These are phyloP conservation scores for Drosophila paramelanica DNA, from an alignment of 2,888 invertebrate species.

Conservation along the genomic window DNA sequence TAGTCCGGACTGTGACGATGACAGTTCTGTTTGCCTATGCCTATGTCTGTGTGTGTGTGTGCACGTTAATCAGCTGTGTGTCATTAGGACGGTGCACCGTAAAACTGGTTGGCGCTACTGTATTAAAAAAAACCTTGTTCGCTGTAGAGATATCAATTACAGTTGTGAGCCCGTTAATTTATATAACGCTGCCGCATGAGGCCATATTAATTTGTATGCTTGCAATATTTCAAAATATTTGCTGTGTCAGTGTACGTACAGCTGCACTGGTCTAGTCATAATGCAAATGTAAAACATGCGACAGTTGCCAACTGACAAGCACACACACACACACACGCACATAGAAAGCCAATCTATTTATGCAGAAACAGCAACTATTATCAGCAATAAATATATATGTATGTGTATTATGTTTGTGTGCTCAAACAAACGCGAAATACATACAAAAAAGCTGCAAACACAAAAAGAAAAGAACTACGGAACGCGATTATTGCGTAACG, in stretches of 20 bases:
- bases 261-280: constrained; percentile 40
- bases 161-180: constrained; percentile 2
- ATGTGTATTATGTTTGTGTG: neutral
- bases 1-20: constrained; percentile 38
- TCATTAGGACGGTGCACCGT: constrained; percentile 46
- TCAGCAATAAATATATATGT: constrained; percentile 42
- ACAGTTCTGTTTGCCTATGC: constrained; percentile 10
- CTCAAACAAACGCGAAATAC: constrained; percentile 46
- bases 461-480: constrained; percentile 38
- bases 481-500: constrained; percentile 74
- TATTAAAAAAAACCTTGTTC: constrained; percentile 12
- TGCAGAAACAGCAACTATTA: constrained; percentile 37
- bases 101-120: constrained; percentile 44
- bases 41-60: neutral
- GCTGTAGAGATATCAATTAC: constrained; percentile 5
- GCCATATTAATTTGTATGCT: neutral
- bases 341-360: constrained; percentile 5
- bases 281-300: constrained; percentile 50
- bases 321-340: constrained; percentile 1
- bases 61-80: constrained; percentile 46
- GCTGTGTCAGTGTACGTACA: constrained; percentile 23
- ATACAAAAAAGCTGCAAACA: constrained; percentile 27
- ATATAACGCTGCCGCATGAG: neutral
- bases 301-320: constrained; percentile 54
- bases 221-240: neutral